These are phyloP conservation scores for Neomonachus schauinslandi DNA, from an alignment of 2,113 vertebrate genomes.

Conservation along the genomic window DNA sequence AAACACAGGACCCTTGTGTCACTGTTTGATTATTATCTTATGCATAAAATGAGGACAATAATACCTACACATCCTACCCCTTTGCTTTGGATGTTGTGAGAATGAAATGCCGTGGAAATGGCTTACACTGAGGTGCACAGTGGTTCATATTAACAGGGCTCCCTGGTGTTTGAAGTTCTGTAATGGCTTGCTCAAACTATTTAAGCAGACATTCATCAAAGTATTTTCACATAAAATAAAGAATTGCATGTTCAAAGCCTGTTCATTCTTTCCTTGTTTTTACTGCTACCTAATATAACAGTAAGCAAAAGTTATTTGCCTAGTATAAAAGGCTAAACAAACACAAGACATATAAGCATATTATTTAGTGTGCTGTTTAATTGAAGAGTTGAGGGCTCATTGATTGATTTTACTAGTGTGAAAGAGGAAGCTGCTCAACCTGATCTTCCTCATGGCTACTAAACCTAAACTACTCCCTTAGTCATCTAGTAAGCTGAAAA, in stretches of 20 bases:
- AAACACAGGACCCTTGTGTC: background rate
- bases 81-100: background rate
- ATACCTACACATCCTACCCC: background rate
- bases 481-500: slow-evolving; percentile 38
- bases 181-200: slow-evolving; percentile 60
- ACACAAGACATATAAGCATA: background rate
- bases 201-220: slow-evolving; percentile 60
- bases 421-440: background rate
- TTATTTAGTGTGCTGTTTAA: slow-evolving; percentile 39
- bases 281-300: slow-evolving; percentile 60
- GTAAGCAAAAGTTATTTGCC: slow-evolving; percentile 58
- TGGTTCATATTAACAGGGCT: background rate
- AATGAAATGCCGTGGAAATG: background rate
- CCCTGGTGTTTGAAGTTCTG: slow-evolving; percentile 42
- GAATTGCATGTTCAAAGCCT: slow-evolving; percentile 47
- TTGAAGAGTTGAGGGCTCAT: slow-evolving; percentile 48
- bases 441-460: background rate
- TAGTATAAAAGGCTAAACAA: slow-evolving; percentile 52
- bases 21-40: background rate
- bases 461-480: background rate
- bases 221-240: slow-evolving; percentile 62
- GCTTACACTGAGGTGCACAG: background rate
- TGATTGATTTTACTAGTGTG: slow-evolving; percentile 50
- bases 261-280: slow-evolving; percentile 61
- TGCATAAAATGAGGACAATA: background rate